These are phyloP conservation scores for Podargus strigoides DNA, from an alignment of 2,797 vertebrate genomes.

Conservation along the genomic window DNA sequence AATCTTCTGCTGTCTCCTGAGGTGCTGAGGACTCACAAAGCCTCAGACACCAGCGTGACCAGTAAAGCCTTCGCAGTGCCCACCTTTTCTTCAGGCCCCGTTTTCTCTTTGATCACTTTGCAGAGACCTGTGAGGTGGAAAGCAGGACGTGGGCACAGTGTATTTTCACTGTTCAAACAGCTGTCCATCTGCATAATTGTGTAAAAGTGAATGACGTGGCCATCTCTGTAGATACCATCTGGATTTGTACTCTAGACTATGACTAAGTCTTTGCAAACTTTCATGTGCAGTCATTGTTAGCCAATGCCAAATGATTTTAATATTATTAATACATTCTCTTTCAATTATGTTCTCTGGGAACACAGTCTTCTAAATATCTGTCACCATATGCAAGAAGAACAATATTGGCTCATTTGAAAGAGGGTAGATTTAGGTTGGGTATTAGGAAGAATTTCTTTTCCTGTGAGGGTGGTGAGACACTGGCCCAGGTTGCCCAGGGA, in stretches of 20 bases:
- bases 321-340: neutral
- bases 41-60: neutral
- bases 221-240: accelerated
- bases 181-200: neutral
- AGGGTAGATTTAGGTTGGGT: too few relatives aligned
- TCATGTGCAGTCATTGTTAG: neutral
- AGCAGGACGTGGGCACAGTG: accelerated
- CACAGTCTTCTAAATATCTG: neutral
- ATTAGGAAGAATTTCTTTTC: too few relatives aligned
- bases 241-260: neutral
- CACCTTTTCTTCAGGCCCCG: neutral
- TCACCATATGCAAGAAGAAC: neutral
- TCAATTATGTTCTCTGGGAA: neutral
- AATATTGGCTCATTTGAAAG: neutral
- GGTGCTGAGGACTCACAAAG: neutral
- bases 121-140: neutral
- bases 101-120: neutral
- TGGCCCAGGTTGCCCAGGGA: too few relatives aligned
- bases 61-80: accelerated
- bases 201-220: neutral
- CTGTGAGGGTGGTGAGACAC: too few relatives aligned
- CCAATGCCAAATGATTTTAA: accelerated
- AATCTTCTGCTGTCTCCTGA: neutral
- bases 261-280: neutral
- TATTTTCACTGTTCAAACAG: neutral